Base-by-base conservation (phyloP, 1,140 invertebrate species). In the Pristionchus pacificus region DNA sequence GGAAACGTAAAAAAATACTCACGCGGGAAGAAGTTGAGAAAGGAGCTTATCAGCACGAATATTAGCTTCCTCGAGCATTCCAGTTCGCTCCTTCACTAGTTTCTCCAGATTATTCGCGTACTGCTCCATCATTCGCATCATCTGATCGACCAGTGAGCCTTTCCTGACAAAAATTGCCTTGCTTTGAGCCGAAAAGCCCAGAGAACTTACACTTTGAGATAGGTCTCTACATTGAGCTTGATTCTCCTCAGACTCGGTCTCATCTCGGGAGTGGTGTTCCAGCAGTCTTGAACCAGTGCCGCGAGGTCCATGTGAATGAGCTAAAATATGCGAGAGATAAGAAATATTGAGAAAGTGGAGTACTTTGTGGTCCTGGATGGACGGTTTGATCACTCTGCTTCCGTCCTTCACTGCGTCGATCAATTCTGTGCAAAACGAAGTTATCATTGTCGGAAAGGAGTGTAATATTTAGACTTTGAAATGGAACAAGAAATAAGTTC, bases 21-120 rank as follows among this genome's bases (percentile, higher is more conserved):
- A 82, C 66, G 60, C 29, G 19, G 81, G 81, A 2, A 83, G 65
- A 2, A 83, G 71, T 70, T 83, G 81, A 63, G 79, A 79, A 2
- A 83, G 77, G 6, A 83, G 68, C 67, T 80, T 68, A 60, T 83
- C 82, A n/a, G 81, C 81, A 58, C 78, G 76, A 14, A 72, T 14
- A 63, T 84, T 84, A 0, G 82, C 82, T 63, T 83, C 81, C 65
- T 83, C 82, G 33, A 83, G 68, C 79, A 84, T 79, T 65, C 78
- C 90, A 0, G 95, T 98, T 72, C 95, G 87, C 85, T 97, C 93
- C 77, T 95, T 91, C 0, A 98, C 95, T 24, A 97, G 84, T 13
- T 91, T 89, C 85, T 98, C 95, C 78, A 98, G 87, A 85, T 98
- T 98, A 83, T 95, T 96, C 0, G 95, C 94, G 83, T 98, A 98